phyloP scores from a whole-genome alignment of 2,113 vertebrate genomes.

The Recurvirostra avosetta region DNA sequence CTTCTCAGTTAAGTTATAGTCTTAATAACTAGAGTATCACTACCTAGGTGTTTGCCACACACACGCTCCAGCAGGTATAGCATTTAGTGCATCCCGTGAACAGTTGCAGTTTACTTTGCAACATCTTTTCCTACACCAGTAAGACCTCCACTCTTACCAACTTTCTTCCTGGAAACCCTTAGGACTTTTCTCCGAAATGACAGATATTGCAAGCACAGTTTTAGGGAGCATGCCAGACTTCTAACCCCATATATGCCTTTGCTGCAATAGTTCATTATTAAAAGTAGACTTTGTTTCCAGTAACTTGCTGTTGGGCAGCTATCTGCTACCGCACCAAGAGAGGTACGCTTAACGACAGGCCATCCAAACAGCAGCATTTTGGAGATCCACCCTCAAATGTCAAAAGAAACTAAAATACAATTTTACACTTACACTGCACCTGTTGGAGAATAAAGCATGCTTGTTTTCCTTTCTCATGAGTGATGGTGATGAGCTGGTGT shows the following conservation, averaged over 20 bases:
- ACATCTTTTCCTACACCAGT: neutral
- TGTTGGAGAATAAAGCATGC: neutral
- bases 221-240: neutral
- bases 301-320: neutral
- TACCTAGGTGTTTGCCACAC: neutral
- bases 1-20: neutral
- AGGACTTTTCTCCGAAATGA: neutral
- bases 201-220: neutral
- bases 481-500: neutral
- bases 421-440: neutral
- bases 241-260: neutral
- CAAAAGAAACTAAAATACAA: neutral
- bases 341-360: neutral
- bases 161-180: neutral
- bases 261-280: neutral
- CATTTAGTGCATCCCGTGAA: rapidly evolving
- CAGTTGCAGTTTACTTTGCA: neutral
- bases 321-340: neutral
- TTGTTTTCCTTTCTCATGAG: neutral
- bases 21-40: neutral
- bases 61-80: neutral
- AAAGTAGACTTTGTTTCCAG: neutral
- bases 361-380: neutral
- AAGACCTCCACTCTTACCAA: neutral
- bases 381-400: neutral